phyloP scores from a whole-genome alignment of 2,797 vertebrate species.

The Distichodus sexfasciatus region DNA sequence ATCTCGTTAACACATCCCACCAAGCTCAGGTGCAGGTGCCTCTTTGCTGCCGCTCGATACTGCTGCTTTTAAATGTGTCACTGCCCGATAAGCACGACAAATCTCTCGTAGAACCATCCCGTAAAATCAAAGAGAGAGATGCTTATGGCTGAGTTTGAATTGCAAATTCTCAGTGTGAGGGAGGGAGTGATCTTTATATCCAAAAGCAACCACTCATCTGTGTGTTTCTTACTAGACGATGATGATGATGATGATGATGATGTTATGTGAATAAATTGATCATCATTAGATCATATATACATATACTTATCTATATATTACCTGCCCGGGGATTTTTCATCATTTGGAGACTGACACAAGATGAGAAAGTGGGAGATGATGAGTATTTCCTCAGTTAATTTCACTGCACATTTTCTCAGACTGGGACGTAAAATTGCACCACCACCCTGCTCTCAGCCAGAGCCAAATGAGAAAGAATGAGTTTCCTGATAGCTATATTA shows the following conservation, averaged over 20 bases:
- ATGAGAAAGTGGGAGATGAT: conserved; percentile 52
- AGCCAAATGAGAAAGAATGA: conserved; percentile 74
- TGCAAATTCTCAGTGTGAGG: conserved; percentile 6
- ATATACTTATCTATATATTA: conserved; percentile 30
- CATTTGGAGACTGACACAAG: conserved; percentile 10
- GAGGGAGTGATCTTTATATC: conserved; percentile 8
- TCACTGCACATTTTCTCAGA: conserved; percentile 59
- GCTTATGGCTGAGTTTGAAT: not conserved
- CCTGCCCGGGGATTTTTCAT: conserved; percentile 33
- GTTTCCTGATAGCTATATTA: conserved; percentile 73
- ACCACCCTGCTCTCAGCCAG: conserved; percentile 31
- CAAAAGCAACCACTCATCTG: conserved; percentile 13
- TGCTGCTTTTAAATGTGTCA: conserved; percentile 5
- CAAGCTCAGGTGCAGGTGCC: conserved; percentile 64
- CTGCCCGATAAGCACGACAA: not conserved
- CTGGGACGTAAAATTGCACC: conserved; percentile 43
- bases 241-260: not conserved
- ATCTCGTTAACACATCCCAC: conserved; percentile 66
- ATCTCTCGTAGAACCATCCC: conserved; percentile 9
- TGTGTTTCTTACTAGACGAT: conserved; percentile 18
- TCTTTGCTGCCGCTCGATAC: conserved; percentile 30
- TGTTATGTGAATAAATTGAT: conserved; percentile 36
- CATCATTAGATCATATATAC: conserved; percentile 19
- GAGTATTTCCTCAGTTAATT: conserved; percentile 66
- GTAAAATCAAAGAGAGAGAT: not conserved